These are phyloP conservation scores for Paralichthys olivaceus DNA, from an alignment of 2,113 vertebrate genomes.

Conservation along the genomic window DNA sequence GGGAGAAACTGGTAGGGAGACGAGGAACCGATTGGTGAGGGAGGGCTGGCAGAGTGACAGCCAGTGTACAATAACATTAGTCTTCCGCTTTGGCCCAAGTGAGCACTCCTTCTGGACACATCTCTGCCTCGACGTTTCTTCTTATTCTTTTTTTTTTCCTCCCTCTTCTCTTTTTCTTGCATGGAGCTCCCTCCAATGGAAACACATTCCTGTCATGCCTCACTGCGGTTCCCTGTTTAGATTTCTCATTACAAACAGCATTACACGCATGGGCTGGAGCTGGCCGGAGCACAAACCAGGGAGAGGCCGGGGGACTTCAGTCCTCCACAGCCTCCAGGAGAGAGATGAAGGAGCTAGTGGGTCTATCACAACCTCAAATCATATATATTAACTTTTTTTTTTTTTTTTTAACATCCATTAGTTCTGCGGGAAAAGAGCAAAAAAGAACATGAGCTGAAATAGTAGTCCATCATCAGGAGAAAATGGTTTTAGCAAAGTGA, in stretches of 20 bases:
- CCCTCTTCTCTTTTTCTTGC: conserved; percentile 79
- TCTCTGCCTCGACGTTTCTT: conserved; percentile 86
- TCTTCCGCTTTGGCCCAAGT: conserved; percentile 91
- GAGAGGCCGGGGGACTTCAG: conserved; percentile 71
- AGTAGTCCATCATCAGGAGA: neutral
- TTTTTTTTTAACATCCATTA: neutral
- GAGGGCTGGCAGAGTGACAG: conserved; percentile 91
- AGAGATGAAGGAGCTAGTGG: conserved; percentile 37
- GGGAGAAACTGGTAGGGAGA: conserved; percentile 74
- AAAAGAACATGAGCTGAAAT: neutral
- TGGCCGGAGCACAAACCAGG: conserved; percentile 78
- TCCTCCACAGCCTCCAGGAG: conserved; percentile 50
- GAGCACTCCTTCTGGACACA: conserved; percentile 90
- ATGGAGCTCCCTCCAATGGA: conserved; percentile 92
- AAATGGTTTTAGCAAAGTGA: conserved; percentile 12
- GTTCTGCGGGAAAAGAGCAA: conserved; percentile 3
- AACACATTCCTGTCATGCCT: conserved; percentile 99
- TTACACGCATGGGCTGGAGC: conserved; percentile 87
- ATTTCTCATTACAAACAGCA: conserved; percentile 97
- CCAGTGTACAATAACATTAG: conserved; percentile 97
- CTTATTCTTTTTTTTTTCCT: conserved; percentile 57
- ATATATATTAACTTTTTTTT: conserved; percentile 5
- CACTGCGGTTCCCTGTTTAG: conserved; percentile 96
- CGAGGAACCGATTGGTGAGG: conserved; percentile 89
- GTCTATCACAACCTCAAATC: conserved; percentile 15